Conservation (phyloP, 2,888 invertebrate genomes). For the Lochmaea capreae region DNA sequence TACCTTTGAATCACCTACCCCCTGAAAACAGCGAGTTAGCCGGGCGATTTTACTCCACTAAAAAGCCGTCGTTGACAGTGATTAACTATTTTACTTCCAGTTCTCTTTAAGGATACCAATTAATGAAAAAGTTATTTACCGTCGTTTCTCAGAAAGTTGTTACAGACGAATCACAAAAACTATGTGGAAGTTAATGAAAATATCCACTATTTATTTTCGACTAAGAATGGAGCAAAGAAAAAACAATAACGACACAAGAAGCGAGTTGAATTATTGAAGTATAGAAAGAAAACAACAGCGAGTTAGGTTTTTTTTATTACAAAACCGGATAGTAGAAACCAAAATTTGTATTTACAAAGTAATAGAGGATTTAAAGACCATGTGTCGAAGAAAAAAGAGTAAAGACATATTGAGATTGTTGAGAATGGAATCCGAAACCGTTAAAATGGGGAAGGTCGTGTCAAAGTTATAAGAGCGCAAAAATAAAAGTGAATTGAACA, state of each 20-base stretch:
- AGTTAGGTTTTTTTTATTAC: not conserved
- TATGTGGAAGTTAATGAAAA: conserved; percentile 25
- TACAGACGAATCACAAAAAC: conserved; percentile 29
- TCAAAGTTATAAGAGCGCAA: no score
- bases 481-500: no score
- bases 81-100: conserved; percentile 34
- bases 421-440: no score
- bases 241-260: not conserved
- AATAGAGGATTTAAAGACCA: no score
- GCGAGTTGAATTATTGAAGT: not conserved
- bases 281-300: not conserved
- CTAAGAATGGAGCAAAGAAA: not conserved
- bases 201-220: conserved; percentile 11
- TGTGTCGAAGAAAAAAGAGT: no score
- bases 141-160: conserved; percentile 29
- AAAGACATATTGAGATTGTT: no score
- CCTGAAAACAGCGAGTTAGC: no score
- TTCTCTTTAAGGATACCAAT: conserved; percentile 32
- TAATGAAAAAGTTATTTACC: conserved; percentile 38
- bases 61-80: conserved; percentile 36
- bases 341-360: no score
- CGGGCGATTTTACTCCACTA: no score
- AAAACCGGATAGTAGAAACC: no score
- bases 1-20: no score
- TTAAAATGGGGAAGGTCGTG: no score